Evolutionary conservation across 2,888 invertebrate genomes (phyloP).

Genomic region (Notocelia uddmanniana): DNA sequence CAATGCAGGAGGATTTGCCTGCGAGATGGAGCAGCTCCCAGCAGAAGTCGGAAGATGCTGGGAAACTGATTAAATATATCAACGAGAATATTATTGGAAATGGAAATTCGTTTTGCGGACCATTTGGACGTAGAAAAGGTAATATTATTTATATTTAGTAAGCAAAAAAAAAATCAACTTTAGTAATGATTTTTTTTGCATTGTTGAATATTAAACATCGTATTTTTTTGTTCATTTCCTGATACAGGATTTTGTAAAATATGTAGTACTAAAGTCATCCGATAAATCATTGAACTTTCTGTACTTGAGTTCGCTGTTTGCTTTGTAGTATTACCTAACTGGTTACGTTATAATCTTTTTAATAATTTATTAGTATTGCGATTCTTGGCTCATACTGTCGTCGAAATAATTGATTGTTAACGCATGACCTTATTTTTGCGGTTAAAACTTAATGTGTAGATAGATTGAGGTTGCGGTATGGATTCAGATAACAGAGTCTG

Average conservation of each 20-base stretch:
- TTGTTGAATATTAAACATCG: background rate
- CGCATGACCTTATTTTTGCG: conserved; percentile 17
- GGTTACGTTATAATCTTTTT: conserved; percentile 30
- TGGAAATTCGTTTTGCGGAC: conserved; percentile 92
- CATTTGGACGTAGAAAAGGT: conserved; percentile 94
- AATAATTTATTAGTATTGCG: conserved; percentile 19
- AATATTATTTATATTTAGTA: conserved; percentile 51
- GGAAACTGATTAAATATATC: conserved; percentile 91
- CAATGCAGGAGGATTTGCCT: conserved; percentile 83
- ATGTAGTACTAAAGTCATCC: conserved; percentile 22
- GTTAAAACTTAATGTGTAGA: conserved; percentile 9
- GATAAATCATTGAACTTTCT: conserved; percentile 42
- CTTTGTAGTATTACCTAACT: conserved; percentile 40
- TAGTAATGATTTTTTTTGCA: background rate
- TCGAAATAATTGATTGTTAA: conserved; percentile 27
- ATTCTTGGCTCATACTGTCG: conserved; percentile 13
- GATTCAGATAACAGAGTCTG: conserved; percentile 31
- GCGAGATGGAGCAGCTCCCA: conserved; percentile 72
- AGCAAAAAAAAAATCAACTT: background rate
- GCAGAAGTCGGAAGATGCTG: conserved; percentile 88
- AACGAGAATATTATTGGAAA: conserved; percentile 93
- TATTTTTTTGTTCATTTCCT: conserved; percentile 6
- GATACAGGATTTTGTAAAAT: background rate
- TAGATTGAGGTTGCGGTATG: conserved; percentile 21
- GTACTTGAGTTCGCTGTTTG: conserved; percentile 24